Evolutionary conservation across 2,797 vertebrate genomes (phyloP), one percentile per base, ranked within the genome.

Genomic region (Gallinago solitaria): DNA sequence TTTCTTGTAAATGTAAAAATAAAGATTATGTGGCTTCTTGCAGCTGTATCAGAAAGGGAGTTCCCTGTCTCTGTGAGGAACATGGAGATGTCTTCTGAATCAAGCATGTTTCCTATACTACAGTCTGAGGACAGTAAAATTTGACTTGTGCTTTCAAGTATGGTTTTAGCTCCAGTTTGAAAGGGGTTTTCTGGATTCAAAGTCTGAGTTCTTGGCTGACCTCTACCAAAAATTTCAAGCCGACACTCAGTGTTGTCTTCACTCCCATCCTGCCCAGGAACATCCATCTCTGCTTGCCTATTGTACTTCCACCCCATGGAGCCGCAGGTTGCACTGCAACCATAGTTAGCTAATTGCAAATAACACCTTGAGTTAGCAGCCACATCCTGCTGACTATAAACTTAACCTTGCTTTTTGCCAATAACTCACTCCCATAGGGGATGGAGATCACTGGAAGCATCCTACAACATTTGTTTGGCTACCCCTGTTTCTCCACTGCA

Each of bases 41-140:
- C 30, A 90, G n/a, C n/a, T 90, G 17, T 73, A 75, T 67, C 37
- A 92, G 76, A 91, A 93, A 83, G n/a, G 50, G 61, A 79, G 83
- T 65, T 75, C 76, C 57, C 57, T 81, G 17, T 27, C 60, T 74
- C 33, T 85, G 4, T 75, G 61, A 81, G 64, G 68, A 89, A 59
- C 15, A 64, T 0, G 32, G 64, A 73, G 33, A 56, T 85, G 71
- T 71, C 78, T 93, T 68, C 19, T 64, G 51, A 51, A 27, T 83
- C 50, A 82, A 56, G 13, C 11, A 48, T 41, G 25, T 79, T 91
- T 78, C 35, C 57, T 90, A 14, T n/a, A 61, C 16, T 39, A 21
- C 33, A 28, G 9, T 47, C 19, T 33, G 50, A 87, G 24, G 17
- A 68, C 18, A 60, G 51, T 14, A 80, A 91, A 83, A 67, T 54